These are phyloP conservation scores for Drosophila bipectinata DNA, from an alignment of 1,140 invertebrate genomes.

Conservation along the genomic window DNA sequence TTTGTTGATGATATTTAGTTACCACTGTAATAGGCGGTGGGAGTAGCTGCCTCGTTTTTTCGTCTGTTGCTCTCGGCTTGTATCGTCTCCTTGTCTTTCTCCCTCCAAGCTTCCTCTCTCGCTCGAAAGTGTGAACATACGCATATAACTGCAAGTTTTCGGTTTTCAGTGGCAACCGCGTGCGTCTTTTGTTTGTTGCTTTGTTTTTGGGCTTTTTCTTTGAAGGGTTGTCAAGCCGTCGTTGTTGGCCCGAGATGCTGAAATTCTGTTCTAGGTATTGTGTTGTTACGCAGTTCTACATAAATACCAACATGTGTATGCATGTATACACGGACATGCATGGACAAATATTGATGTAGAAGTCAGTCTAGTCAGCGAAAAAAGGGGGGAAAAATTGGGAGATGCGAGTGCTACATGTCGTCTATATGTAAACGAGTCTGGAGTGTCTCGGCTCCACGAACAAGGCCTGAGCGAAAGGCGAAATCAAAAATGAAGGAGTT, in stretches of 20 bases:
- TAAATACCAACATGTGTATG: conserved; percentile 35
- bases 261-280: conserved; percentile 21
- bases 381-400: not conserved
- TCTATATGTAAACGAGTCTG: conserved; percentile 38
- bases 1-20: not conserved
- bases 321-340: conserved; percentile 22
- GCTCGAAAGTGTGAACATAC: conserved; percentile 44
- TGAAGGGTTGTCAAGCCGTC: conserved; percentile 41
- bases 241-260: conserved; percentile 45
- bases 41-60: conserved; percentile 9
- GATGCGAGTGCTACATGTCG: not conserved
- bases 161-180: conserved; percentile 51
- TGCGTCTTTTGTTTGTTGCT: conserved; percentile 43
- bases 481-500: conserved; percentile 56
- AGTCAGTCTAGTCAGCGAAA: conserved; percentile 31
- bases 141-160: conserved; percentile 46
- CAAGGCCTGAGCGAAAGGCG: conserved; percentile 16
- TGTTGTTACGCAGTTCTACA: conserved; percentile 49
- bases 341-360: conserved; percentile 49
- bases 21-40: conserved; percentile 20
- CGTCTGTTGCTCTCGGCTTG: conserved; percentile 4
- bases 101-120: conserved; percentile 22
- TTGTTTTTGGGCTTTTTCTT: conserved; percentile 21
- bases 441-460: conserved; percentile 21
- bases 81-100: conserved; percentile 8